phyloP scores from a whole-genome alignment of 2,888 invertebrate species.

The Amiota communis region DNA sequence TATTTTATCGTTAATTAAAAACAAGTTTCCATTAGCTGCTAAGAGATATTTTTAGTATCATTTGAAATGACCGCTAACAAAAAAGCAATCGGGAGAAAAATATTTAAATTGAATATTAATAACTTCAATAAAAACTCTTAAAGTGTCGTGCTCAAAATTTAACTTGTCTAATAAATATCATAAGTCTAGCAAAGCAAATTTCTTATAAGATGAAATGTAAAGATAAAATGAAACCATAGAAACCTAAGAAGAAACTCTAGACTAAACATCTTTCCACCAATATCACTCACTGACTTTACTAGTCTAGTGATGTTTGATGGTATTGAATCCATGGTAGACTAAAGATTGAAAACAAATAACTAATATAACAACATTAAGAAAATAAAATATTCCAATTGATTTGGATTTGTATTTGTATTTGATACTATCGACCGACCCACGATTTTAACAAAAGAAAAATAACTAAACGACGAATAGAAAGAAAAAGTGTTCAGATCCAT shows the following conservation, averaged over 20 bases:
- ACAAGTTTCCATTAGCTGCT: slow-evolving; percentile 48
- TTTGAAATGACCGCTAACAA: background rate
- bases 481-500: no score
- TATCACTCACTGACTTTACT: no score
- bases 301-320: slow-evolving; percentile 48
- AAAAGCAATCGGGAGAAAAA: background rate
- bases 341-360: slow-evolving; percentile 25
- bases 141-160: slow-evolving; percentile 60
- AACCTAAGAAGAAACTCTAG: no score
- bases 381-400: slow-evolving; percentile 28
- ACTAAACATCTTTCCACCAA: slow-evolving; percentile 44
- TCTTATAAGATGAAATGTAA: no score
- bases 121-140: slow-evolving; percentile 50
- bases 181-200: background rate
- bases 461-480: no score
- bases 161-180: slow-evolving; percentile 60
- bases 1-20: slow-evolving; percentile 44
- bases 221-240: no score
- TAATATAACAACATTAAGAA: slow-evolving; percentile 34
- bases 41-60: slow-evolving; percentile 35
- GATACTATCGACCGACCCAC: no score
- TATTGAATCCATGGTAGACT: slow-evolving; percentile 7
- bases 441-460: no score
- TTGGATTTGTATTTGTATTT: no score
- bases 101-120: slow-evolving; percentile 43